Evolutionary conservation across 2,888 invertebrate species (phyloP).

Genomic region (Chymomyza caudatula): DNA sequence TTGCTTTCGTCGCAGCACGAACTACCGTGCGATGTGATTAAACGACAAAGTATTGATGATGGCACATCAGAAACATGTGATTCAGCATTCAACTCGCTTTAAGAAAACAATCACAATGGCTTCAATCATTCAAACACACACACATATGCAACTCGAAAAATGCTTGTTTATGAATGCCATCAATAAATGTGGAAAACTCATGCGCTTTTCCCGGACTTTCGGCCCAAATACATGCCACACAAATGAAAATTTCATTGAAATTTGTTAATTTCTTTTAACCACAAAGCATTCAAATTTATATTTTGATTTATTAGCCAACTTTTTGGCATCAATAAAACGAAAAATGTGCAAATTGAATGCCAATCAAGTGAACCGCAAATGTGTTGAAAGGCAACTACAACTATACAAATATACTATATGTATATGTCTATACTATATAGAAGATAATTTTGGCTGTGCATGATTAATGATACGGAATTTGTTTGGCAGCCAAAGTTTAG

Average conservation of each 20-base stretch:
- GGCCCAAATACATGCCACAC: not conserved
- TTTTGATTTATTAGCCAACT: not conserved
- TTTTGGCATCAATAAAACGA: slow-evolving; percentile 3
- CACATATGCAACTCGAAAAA: not conserved
- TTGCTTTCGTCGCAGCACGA: no score
- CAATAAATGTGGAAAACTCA: slow-evolving; percentile 12
- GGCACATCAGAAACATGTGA: not conserved
- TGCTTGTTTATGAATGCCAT: not conserved
- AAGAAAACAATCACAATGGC: no score
- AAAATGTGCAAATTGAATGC: slow-evolving; percentile 15
- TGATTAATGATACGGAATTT: slow-evolving; percentile 17
- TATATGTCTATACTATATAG: not conserved
- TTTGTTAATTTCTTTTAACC: not conserved
- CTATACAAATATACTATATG: not conserved
- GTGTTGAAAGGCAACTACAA: slow-evolving; percentile 27
- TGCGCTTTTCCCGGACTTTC: not conserved
- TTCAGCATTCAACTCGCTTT: not conserved
- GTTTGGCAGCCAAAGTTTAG: not conserved
- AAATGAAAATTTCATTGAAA: not conserved
- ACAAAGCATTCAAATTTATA: not conserved
- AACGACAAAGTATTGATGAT: not conserved
- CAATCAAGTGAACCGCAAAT: slow-evolving; percentile 4
- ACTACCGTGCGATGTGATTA: no score
- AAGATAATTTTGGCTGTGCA: not conserved
- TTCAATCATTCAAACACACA: no score